phyloP scores from a whole-genome alignment of 2,888 invertebrate species.

The Netelia melanura region DNA sequence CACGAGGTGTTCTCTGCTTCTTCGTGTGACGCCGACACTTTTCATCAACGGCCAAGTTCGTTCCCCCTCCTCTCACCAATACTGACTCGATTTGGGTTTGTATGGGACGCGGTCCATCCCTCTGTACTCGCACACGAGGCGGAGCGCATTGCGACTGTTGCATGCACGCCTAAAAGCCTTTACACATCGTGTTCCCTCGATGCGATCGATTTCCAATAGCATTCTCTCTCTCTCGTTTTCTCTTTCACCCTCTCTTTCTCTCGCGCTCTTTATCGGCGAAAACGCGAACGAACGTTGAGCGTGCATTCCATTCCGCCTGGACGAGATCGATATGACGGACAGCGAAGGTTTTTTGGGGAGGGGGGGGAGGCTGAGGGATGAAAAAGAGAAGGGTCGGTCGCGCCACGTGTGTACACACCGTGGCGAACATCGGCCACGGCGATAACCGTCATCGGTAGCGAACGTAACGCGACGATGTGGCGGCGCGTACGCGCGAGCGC shows the following conservation, averaged over 20 bases:
- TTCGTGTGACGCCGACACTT: slow-evolving; percentile 1
- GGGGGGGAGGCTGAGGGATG: slow-evolving; percentile 13
- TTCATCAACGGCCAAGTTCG: slow-evolving; percentile 32
- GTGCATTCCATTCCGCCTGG: slow-evolving; percentile 77
- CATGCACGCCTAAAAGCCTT: slow-evolving; percentile 33
- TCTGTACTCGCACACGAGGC: slow-evolving; percentile 34
- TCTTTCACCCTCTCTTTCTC: slow-evolving; percentile 32
- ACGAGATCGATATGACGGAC: slow-evolving; percentile 74
- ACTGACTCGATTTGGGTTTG: slow-evolving; percentile 24
- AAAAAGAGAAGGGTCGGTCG: slow-evolving; percentile 14
- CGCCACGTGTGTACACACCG: slow-evolving; percentile 38
- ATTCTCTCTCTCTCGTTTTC: slow-evolving; percentile 43
- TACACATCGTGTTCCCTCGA: slow-evolving; percentile 57
- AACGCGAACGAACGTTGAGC: slow-evolving; percentile 75
- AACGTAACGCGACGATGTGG: neutral
- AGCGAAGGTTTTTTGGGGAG: slow-evolving; percentile 2
- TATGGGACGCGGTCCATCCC: slow-evolving; percentile 12
- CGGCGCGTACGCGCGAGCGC: neutral
- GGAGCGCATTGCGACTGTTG: slow-evolving; percentile 50
- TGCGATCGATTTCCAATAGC: slow-evolving; percentile 69
- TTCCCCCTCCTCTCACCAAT: too few species aligned
- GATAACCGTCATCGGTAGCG: neutral
- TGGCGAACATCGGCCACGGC: slow-evolving; percentile 57
- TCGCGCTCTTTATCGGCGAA: slow-evolving; percentile 61
- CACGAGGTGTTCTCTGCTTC: neutral